Evolutionary conservation across 2,113 vertebrate genomes (phyloP).

Genomic region (Channa argus): DNA sequence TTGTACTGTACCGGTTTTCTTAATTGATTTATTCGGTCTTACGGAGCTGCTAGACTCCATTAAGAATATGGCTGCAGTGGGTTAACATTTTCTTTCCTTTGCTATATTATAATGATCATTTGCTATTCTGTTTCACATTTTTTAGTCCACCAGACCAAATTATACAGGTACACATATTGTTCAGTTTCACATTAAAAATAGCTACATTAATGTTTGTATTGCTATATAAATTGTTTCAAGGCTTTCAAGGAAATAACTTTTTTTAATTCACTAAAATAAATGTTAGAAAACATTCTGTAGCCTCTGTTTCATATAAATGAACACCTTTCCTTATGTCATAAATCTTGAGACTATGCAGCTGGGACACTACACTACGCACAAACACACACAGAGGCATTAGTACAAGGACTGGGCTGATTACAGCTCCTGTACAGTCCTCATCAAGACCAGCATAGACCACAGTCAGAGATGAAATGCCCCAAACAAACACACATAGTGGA

Average conservation of each 20-base stretch:
- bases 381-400: conserved; percentile 33
- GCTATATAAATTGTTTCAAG: no score
- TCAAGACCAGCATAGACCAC: conserved; percentile 63
- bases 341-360: conserved; percentile 15
- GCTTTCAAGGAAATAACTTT: no score
- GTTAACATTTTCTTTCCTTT: not conserved
- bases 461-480: conserved; percentile 59
- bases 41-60: not conserved
- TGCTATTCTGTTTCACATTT: not conserved
- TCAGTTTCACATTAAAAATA: not conserved
- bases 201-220: no score
- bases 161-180: not conserved
- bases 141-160: not conserved
- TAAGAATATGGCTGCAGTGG: not conserved
- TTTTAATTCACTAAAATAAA: no score
- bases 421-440: conserved; percentile 72
- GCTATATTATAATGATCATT: not conserved
- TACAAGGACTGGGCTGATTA: conserved; percentile 62
- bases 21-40: not conserved
- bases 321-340: not conserved
- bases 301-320: no score
- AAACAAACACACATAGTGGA: conserved; percentile 39
- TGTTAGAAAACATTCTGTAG: no score
- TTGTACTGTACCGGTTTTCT: not conserved
- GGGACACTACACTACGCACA: conserved; percentile 12